phyloP scores from a whole-genome alignment of 2,113 vertebrate species.

The Pteruthius melanotis region DNA sequence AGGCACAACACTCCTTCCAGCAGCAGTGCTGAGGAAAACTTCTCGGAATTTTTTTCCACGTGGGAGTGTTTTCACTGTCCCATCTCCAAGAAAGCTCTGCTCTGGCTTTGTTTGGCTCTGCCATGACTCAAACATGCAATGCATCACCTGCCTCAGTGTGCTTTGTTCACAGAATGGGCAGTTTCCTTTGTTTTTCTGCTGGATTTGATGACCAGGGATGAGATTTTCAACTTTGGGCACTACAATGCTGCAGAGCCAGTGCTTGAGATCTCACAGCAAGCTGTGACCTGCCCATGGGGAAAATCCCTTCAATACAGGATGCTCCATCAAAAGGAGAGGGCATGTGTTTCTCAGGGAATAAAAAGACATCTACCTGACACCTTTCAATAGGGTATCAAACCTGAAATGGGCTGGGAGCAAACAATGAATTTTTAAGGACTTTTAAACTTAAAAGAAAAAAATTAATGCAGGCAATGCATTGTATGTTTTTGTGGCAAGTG shows the following conservation, averaged over 20 bases:
- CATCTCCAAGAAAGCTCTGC: background rate
- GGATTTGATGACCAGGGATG: background rate
- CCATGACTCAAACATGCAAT: background rate
- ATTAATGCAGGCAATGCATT: background rate
- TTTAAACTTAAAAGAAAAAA: background rate
- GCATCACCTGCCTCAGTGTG: background rate
- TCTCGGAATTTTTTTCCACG: background rate
- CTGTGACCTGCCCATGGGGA: accelerated
- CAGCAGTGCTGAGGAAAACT: background rate
- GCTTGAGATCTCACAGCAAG: background rate
- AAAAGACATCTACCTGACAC: background rate
- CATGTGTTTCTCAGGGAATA: background rate
- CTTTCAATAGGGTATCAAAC: accelerated
- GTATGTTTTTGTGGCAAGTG: background rate
- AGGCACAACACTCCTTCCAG: background rate
- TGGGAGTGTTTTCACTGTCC: background rate
- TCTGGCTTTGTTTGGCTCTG: background rate
- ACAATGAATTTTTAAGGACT: background rate
- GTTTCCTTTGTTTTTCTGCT: background rate
- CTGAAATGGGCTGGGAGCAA: background rate
- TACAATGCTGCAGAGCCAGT: background rate
- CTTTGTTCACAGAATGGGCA: background rate
- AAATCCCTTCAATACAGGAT: background rate
- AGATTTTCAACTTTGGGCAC: background rate
- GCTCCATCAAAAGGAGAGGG: background rate